Percentiles rank a stretch among this genome's conserved stretches.
Evolutionary conservation across 1,140 invertebrate species (phyloP).

Genomic region (Microplitis demolitor): DNA sequence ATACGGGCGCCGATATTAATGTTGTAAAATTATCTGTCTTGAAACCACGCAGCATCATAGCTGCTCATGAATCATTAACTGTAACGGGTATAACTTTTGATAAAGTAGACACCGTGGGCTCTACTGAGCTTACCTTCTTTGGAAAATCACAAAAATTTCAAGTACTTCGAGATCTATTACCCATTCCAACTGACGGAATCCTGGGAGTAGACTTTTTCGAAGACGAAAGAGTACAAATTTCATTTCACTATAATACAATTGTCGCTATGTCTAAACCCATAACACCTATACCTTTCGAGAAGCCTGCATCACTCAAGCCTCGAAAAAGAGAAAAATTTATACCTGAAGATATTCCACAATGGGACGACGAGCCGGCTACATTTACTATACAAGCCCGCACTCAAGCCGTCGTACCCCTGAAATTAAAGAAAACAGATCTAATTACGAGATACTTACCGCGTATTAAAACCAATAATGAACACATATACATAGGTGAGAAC

Average conservation of each 20-base stretch:
- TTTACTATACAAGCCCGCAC: too few relatives aligned
- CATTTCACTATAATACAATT: not conserved
- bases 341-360: too few relatives aligned
- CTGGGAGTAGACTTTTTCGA: not conserved
- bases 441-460: too few relatives aligned
- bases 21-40: not conserved
- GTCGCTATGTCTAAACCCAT: not conserved
- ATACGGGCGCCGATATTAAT: constrained; percentile 2
- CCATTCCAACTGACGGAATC: not conserved
- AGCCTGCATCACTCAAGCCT: too few relatives aligned
- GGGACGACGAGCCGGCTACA: too few relatives aligned
- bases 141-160: not conserved
- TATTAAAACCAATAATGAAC: not conserved
- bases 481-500: not conserved
- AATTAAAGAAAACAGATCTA: too few relatives aligned
- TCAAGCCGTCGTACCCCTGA: too few relatives aligned
- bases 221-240: not conserved
- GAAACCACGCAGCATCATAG: not conserved
- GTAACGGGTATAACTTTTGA: not conserved
- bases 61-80: not conserved
- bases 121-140: not conserved
- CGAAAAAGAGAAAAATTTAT: too few relatives aligned
- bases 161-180: not conserved
- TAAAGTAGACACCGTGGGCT: not conserved
- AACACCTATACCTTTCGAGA: not conserved